These are phyloP conservation scores for Botia kubotai DNA, from an alignment of 2,797 vertebrate genomes.

Conservation along the genomic window DNA sequence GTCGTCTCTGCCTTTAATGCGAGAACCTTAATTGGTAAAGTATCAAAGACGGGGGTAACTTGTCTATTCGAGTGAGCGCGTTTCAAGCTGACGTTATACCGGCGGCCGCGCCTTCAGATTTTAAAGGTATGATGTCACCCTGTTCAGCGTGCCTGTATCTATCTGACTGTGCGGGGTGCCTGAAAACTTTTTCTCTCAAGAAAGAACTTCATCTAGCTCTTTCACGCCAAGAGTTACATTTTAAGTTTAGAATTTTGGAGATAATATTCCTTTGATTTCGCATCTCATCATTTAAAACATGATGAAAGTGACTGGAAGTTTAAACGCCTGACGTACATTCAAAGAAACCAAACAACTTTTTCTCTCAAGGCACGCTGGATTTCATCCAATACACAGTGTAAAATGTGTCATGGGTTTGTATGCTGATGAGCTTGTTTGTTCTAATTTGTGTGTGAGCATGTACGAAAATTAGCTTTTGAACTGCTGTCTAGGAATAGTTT, in stretches of 20 bases:
- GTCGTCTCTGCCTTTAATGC: conserved; percentile 56
- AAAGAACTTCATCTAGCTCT: conserved; percentile 1
- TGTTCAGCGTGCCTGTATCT: conserved; percentile 51
- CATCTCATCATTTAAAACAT: not conserved
- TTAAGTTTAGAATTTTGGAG: not conserved
- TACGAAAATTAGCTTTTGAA: not conserved
- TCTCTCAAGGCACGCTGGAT: not conserved
- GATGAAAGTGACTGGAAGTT: too few species aligned
- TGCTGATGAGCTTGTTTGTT: conserved; percentile 5
- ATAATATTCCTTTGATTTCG: not conserved
- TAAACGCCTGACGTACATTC: not conserved
- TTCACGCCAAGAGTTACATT: not conserved
- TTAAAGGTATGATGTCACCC: conserved; percentile 80
- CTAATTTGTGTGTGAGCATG: conserved; percentile 8
- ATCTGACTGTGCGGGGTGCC: conserved; percentile 10
- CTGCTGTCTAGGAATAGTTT: not conserved
- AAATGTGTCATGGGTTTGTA: not conserved
- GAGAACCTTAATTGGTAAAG: conserved; percentile 87
- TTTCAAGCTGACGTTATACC: conserved; percentile 75
- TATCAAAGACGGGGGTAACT: conserved; percentile 69
- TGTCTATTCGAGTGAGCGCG: conserved; percentile 50
- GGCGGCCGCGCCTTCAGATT: conserved; percentile 79
- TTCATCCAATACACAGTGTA: not conserved
- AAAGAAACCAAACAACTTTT: not conserved
- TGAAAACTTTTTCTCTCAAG: not conserved